A percentile compares a stretch with the other conserved stretches of the same genome.
phyloP scores from a whole-genome alignment of 2,113 vertebrate genomes.

The Ctenodactylus gundi region DNA sequence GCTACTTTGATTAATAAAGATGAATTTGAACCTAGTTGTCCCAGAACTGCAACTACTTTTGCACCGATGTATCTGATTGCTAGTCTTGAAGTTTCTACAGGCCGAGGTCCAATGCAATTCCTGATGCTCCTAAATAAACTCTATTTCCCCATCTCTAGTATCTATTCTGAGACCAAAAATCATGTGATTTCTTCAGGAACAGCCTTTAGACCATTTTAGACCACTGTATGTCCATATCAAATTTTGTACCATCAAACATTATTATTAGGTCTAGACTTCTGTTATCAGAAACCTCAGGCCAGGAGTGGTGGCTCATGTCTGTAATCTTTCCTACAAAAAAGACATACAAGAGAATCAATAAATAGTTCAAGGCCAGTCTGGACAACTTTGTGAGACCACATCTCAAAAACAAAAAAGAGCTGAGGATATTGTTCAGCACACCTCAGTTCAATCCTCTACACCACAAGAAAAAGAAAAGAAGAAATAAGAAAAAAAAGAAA shows the following conservation, averaged over 20 bases:
- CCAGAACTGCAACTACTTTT: too few relatives aligned
- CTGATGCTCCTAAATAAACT: not conserved
- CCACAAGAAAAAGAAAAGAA: not conserved
- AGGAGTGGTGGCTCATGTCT: too few relatives aligned
- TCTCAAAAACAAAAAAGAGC: not conserved
- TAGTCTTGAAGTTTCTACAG: not conserved
- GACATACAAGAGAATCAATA: not conserved
- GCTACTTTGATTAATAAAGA: too few relatives aligned
- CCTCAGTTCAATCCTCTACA: not conserved
- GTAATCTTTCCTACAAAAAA: too few relatives aligned
- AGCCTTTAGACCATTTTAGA: slow-evolving; percentile 31
- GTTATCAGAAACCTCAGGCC: not conserved
- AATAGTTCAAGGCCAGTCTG: not conserved
- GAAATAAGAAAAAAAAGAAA: not conserved
- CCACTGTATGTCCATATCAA: not conserved
- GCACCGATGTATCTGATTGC: not conserved
- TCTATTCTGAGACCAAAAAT: not conserved
- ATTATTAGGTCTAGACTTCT: not conserved
- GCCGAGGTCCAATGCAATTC: not conserved
- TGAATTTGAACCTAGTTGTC: too few relatives aligned
- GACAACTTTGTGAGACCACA: not conserved
- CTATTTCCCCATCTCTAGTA: not conserved
- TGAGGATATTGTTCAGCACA: not conserved
- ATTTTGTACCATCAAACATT: not conserved
- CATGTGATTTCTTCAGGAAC: not conserved